Evolutionary conservation across 2,797 vertebrate genomes (phyloP).

Genomic region (Melanotaenia pygmaea): DNA sequence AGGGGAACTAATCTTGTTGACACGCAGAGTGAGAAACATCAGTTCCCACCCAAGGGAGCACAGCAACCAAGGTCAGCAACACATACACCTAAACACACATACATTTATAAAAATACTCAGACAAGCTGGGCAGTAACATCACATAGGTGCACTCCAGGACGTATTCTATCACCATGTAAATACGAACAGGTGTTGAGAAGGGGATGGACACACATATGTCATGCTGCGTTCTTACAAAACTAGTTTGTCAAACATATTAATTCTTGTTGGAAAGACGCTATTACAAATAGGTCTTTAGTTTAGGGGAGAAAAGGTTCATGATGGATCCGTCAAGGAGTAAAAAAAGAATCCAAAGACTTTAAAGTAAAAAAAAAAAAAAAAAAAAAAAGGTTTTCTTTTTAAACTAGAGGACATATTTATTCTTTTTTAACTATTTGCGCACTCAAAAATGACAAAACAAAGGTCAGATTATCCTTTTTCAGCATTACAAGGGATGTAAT

Average conservation of each 20-base stretch:
- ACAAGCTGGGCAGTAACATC: background rate
- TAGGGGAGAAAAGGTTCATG: background rate
- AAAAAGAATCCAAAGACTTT: background rate
- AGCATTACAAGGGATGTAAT: no score
- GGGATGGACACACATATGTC: no score
- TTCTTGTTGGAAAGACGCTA: no score
- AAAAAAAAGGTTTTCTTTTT: background rate
- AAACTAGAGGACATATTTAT: no score
- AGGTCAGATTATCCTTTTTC: no score
- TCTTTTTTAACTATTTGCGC: no score
- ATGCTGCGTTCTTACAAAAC: background rate
- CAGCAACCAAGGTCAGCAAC: slow-evolving; percentile 57
- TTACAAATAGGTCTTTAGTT: background rate
- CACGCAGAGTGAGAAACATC: slow-evolving; percentile 78
- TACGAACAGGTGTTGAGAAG: background rate
- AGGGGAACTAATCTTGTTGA: slow-evolving; percentile 77
- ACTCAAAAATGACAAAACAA: no score
- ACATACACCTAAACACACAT: slow-evolving; percentile 33
- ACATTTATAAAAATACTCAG: background rate
- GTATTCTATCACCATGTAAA: background rate
- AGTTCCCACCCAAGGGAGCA: slow-evolving; percentile 50
- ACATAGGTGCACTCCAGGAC: slow-evolving; percentile 2
- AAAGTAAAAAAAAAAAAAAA: background rate
- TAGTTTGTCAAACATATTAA: no score
- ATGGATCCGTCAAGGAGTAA: background rate